These are phyloP conservation scores for Pemphigus obesinymphae DNA, from an alignment of 1,140 invertebrate species.

Conservation along the genomic window DNA sequence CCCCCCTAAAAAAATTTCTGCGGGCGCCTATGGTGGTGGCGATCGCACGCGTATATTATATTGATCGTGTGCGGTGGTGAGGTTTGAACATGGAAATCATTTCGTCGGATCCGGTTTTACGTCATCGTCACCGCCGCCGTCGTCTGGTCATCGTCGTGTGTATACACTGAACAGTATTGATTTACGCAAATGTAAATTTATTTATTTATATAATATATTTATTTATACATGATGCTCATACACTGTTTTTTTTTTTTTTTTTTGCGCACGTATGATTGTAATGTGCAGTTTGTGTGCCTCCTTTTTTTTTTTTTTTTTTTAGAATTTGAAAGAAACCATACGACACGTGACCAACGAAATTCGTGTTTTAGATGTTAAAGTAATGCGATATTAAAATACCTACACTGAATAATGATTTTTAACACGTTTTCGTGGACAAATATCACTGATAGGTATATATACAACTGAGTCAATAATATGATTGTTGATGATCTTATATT, in stretches of 20 bases:
- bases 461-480: no score
- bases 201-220: background rate
- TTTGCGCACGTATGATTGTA: background rate
- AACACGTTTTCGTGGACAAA: no score
- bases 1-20: no score
- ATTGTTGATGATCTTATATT: no score
- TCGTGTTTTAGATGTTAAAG: background rate
- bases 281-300: background rate
- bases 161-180: background rate
- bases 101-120: constrained; percentile 35
- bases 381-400: no score
- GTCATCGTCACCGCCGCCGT: constrained; percentile 13
- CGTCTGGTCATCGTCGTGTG: background rate
- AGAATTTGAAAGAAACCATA: background rate
- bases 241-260: background rate
- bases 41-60: constrained; percentile 22
- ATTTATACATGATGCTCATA: background rate
- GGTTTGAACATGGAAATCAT: constrained; percentile 26
- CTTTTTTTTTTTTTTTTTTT: no score
- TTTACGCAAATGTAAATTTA: no score
- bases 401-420: no score
- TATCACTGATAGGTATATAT: no score
- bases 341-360: background rate
- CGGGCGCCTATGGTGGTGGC: background rate
- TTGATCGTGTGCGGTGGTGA: constrained; percentile 37